These are phyloP conservation scores for Pimephales promelas DNA, from an alignment of 2,113 vertebrate genomes.

Conservation along the genomic window DNA sequence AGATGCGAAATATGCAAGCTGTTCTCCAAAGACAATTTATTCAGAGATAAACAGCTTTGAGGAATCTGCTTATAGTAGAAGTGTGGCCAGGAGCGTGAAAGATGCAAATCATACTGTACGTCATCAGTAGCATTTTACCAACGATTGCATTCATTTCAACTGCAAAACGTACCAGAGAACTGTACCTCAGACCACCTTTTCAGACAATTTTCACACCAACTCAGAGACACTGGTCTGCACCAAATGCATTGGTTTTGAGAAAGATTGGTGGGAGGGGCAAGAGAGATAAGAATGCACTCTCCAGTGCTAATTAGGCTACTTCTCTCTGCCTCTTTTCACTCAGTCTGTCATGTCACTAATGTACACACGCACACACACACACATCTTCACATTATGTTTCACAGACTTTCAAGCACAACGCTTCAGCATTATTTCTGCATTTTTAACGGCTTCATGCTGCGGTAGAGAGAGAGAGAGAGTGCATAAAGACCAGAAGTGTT, in stretches of 20 bases:
- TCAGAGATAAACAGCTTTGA: slow-evolving; percentile 12
- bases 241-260: slow-evolving; percentile 2
- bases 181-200: neutral
- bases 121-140: slow-evolving; percentile 13
- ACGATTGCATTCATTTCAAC: neutral
- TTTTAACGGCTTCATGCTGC: slow-evolving; percentile 9
- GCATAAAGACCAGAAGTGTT: slow-evolving; percentile 23
- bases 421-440: slow-evolving; percentile 11
- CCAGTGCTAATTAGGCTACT: neutral
- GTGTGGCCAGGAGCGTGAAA: neutral
- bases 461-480: neutral
- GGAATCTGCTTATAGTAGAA: neutral
- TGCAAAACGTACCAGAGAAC: neutral
- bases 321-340: neutral
- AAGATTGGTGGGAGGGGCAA: neutral
- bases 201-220: neutral
- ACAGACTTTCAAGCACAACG: neutral
- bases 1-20: neutral
- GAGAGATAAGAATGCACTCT: slow-evolving; percentile 3
- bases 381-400: neutral
- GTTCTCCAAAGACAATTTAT: neutral
- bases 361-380: slow-evolving; percentile 19
- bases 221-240: neutral
- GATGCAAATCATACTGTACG: neutral
- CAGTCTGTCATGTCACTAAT: neutral